Evolutionary conservation across 1,140 invertebrate species (phyloP).

Genomic region (Drosophila repleta): DNA sequence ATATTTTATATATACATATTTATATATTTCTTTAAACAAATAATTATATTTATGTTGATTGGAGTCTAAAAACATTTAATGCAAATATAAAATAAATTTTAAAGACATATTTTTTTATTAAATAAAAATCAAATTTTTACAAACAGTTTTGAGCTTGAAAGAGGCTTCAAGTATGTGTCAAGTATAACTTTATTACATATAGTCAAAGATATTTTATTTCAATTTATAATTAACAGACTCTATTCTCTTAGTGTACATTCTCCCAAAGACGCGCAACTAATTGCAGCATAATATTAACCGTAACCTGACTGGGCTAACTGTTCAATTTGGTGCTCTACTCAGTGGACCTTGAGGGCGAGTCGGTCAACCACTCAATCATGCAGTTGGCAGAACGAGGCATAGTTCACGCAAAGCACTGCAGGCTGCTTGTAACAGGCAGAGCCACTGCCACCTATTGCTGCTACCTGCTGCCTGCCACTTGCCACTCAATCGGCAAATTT

Average conservation of each 20-base stretch:
- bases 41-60: too few species aligned
- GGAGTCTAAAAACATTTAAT: too few species aligned
- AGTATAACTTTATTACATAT: too few species aligned
- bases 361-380: conserved; percentile 57
- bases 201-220: too few species aligned
- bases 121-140: too few species aligned
- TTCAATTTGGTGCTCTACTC: conserved; percentile 9
- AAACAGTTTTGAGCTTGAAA: too few species aligned
- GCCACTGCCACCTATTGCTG: conserved; percentile 23
- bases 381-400: conserved; percentile 44
- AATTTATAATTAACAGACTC: too few species aligned
- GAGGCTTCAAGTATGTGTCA: too few species aligned
- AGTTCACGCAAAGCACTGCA: conserved; percentile 58
- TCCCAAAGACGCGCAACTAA: conserved; percentile 42
- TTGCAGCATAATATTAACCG: conserved; percentile 35
- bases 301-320: conserved; percentile 37
- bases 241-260: background rate
- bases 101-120: too few species aligned
- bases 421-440: conserved; percentile 31
- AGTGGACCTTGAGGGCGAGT: background rate
- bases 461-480: conserved; percentile 45
- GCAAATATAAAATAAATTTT: too few species aligned
- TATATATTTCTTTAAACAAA: too few species aligned
- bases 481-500: conserved; percentile 65
- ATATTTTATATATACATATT: too few species aligned